Evolutionary conservation across 23 tunicate species (phyloP), one percentile per base, ranked within the genome.

Genomic region (Aplidium turbinatum): DNA sequence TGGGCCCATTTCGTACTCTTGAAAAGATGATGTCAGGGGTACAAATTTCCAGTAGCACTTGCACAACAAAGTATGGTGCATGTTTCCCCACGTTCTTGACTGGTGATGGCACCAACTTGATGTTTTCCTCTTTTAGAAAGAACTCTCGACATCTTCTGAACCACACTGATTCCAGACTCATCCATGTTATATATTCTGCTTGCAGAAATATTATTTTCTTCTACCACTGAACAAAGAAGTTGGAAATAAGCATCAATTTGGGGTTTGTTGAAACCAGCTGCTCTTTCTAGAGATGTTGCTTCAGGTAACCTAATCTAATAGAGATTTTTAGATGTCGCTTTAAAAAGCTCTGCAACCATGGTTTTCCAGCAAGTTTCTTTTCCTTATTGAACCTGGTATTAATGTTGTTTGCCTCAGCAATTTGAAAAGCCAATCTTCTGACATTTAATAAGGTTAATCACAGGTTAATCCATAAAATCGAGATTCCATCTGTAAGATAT

Each of bases 101-200:
- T 45, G 4, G 78, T 72, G 3, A 72, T 56, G 4, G 72, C 24
- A 18, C 78, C 78, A 72, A 72, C 35, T 51, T 72, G 66, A 61
- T 61, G 36, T 29, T 61, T n/a, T 61, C 40, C 78, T 29, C 57
- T 57, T 54, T 72, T 32, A 23, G 71, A 7, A 18, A 72, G n/a
- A 4, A 72, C 35, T 32, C 31, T 26, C 9, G 58, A 70, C 31
- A 70, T 3, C 36, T 70, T 70, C 29, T 70, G 58, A 33, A 47
- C 76, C 26, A 45, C 76, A 19, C 4, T 70, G 4, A 70, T 24
- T n/a, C 76, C 76, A 36, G 58, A 70, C 38, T 70, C 58, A 29
- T 70, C 76, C 76, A 70, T 47, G 38, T 70, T 70, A 47, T 30
- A 27, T 23, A 70, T 23, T 24, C 76, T 24, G 53, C 18, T 60